phyloP scores from a whole-genome alignment of 2,888 invertebrate species.

The Pollenia griseotomentosa region DNA sequence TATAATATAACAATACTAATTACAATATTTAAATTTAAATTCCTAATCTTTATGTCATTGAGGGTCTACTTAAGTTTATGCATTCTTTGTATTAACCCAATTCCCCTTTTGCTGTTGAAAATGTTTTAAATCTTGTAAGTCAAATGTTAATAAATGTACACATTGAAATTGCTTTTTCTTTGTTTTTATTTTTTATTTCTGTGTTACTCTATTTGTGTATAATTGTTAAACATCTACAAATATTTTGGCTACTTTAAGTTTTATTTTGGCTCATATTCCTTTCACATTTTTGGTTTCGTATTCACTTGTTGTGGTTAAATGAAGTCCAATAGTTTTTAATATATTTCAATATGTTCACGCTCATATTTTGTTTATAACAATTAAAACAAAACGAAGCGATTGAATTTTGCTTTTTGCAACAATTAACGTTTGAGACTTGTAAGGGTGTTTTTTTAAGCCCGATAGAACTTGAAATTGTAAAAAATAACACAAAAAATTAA shows the following conservation, averaged over 20 bases:
- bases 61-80: not conserved
- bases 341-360: not conserved
- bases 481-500: no score
- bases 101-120: not conserved
- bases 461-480: no score
- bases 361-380: slow-evolving; percentile 22
- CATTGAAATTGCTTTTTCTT: not conserved
- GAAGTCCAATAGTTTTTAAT: not conserved
- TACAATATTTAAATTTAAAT: no score
- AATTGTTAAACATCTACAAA: not conserved
- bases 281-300: slow-evolving; percentile 45
- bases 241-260: slow-evolving; percentile 27
- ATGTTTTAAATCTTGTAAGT: slow-evolving; percentile 28
- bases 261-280: slow-evolving; percentile 32
- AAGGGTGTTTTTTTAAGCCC: no score
- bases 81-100: slow-evolving; percentile 14
- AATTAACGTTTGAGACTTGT: slow-evolving; percentile 53
- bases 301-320: slow-evolving; percentile 3
- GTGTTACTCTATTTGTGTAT: not conserved
- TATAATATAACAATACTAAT: no score
- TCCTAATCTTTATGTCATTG: slow-evolving; percentile 10
- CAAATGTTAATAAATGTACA: slow-evolving; percentile 51
- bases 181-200: slow-evolving; percentile 10
- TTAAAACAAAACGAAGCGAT: slow-evolving; percentile 50
- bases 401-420: slow-evolving; percentile 42